A percentile compares a stretch with the other conserved stretches of the same genome.
Evolutionary conservation across 92 coral and sea anemone species (phyloP).

Genomic region (Phenganax stokvisi): DNA sequence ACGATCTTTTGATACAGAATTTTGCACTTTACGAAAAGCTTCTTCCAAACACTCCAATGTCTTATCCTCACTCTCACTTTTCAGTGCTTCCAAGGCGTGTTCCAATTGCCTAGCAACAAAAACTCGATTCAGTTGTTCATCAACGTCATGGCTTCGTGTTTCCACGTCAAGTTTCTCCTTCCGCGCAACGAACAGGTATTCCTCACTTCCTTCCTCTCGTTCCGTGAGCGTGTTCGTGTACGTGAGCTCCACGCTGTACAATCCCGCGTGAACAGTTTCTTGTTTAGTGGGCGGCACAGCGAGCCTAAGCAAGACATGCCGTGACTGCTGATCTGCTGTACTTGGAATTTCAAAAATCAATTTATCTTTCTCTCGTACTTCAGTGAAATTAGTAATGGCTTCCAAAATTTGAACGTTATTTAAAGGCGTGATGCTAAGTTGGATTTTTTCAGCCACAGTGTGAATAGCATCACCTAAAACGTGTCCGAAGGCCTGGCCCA

Average conservation of each 20-base stretch:
- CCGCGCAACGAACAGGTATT: slow-evolving; percentile 25
- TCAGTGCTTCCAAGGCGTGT: slow-evolving; percentile 18
- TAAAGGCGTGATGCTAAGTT: slow-evolving; percentile 17
- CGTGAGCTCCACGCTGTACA: slow-evolving; percentile 26
- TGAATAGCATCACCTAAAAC: slow-evolving; percentile 33
- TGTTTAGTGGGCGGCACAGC: slow-evolving; percentile 25
- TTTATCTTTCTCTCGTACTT: background rate
- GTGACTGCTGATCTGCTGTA: slow-evolving; percentile 24
- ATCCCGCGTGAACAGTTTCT: background rate
- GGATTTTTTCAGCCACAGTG: slow-evolving; percentile 24
- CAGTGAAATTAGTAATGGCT: slow-evolving; percentile 5
- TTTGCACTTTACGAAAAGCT: background rate
- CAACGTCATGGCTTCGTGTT: slow-evolving; percentile 16
- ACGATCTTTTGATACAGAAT: slow-evolving; percentile 9
- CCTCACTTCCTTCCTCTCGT: slow-evolving; percentile 34
- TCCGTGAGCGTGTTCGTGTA: slow-evolving; percentile 33
- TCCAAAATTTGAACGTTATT: slow-evolving; percentile 21
- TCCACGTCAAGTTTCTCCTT: background rate
- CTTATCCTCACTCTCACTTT: background rate
- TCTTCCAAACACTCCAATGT: background rate
- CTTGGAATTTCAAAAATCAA: slow-evolving; percentile 17
- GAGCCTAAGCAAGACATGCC: slow-evolving; percentile 10
- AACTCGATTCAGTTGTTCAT: slow-evolving; percentile 31
- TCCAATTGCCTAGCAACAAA: slow-evolving; percentile 6
- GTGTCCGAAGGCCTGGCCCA: background rate